These are phyloP conservation scores for Ephialtes manifestator DNA, from an alignment of 2,888 invertebrate genomes.

Conservation along the genomic window DNA sequence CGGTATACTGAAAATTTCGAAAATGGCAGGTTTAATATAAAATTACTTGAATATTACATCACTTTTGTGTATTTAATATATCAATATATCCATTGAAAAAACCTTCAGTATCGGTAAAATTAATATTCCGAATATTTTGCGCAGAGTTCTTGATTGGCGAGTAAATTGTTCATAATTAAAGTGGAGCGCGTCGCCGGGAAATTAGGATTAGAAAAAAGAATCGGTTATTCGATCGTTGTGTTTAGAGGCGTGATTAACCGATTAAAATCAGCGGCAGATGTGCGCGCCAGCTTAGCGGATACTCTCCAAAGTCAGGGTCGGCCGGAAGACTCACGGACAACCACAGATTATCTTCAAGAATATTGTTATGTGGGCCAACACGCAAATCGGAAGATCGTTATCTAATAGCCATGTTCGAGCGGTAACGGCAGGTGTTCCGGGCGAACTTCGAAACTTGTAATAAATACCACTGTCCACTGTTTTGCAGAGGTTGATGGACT, in stretches of 20 bases:
- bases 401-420: constrained; percentile 10
- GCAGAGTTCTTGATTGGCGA: neutral
- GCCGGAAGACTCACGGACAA: constrained; percentile 15
- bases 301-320: constrained; percentile 6
- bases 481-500: constrained; percentile 3
- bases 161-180: constrained; percentile 16
- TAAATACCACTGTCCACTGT: neutral
- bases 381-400: constrained; percentile 29
- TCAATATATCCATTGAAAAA: too few species aligned
- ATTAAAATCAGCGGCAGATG: constrained; percentile 31
- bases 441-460: neutral
- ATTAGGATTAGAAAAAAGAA: neutral
- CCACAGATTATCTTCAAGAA: neutral
- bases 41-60: too few species aligned
- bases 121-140: too few species aligned
- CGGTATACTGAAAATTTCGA: too few species aligned
- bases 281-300: neutral
- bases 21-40: too few species aligned
- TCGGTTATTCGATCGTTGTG: neutral
- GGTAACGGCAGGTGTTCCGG: constrained; percentile 10
- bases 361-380: constrained; percentile 27
- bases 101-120: too few species aligned
- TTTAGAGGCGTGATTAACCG: constrained; percentile 17
- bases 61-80: too few species aligned
- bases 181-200: neutral